phyloP scores from a whole-genome alignment of 2,888 invertebrate genomes.

The Heliconius cydno region DNA sequence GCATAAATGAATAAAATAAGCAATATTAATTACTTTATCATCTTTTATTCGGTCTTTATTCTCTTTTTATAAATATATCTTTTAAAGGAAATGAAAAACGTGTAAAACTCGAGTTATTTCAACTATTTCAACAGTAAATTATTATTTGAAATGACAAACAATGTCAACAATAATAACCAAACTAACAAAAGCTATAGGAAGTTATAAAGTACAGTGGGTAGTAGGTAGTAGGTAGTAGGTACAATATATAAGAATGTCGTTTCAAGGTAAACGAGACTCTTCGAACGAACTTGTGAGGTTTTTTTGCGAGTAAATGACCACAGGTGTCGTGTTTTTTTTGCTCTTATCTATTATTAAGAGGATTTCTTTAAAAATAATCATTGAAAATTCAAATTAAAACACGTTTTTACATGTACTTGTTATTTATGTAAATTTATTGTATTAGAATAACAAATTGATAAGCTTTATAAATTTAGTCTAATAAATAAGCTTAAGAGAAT shows the following conservation, averaged over 20 bases:
- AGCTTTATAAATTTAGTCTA: background rate
- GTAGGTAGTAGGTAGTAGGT: conserved; percentile 35
- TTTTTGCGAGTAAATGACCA: conserved; percentile 38
- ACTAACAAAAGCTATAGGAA: conserved; percentile 8
- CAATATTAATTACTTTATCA: background rate
- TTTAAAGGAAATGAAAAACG: background rate
- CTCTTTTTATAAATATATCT: too few relatives aligned
- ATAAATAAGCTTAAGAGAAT: background rate
- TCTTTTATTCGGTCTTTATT: background rate
- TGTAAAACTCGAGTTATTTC: background rate
- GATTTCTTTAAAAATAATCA: background rate
- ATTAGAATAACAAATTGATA: background rate
- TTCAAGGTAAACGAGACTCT: conserved; percentile 55
- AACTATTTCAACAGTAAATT: too few relatives aligned
- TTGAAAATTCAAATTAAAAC: conserved; percentile 1
- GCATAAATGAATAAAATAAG: background rate
- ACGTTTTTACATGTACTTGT: background rate
- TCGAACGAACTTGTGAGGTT: conserved; percentile 51
- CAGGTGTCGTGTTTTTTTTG: conserved; percentile 21
- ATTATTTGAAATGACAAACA: background rate
- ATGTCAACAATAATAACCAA: conserved; percentile 2
- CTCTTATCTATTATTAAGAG: background rate
- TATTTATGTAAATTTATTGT: background rate
- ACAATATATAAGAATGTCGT: conserved; percentile 49
- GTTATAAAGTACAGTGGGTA: conserved; percentile 26